Evolutionary conservation across 2,888 invertebrate species (phyloP), one percentile per base, ranked within the genome.

Genomic region (Perizoma flavofasciatum): DNA sequence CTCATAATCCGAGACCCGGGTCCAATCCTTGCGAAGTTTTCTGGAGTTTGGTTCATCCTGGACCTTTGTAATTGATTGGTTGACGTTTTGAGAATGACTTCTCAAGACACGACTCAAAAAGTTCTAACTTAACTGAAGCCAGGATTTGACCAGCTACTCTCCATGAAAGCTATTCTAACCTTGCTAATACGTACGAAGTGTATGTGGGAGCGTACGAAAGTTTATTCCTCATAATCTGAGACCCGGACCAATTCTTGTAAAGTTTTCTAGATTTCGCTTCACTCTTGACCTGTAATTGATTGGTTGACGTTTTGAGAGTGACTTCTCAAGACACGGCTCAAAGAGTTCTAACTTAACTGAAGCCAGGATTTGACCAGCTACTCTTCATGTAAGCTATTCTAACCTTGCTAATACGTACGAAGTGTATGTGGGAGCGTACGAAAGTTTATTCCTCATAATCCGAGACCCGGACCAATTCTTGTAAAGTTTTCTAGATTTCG

Each of bases 181-280:
- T n/a, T n/a, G n/a, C n/a, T n/a, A n/a, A n/a, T n/a, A n/a, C n/a
- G n/a, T n/a, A n/a, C n/a, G n/a, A n/a, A n/a, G n/a, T n/a, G n/a
- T n/a, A n/a, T n/a, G n/a, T n/a, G n/a, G n/a, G n/a, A n/a, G n/a
- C n/a, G n/a, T n/a, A n/a, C n/a, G n/a, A n/a, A n/a, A n/a, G n/a
- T n/a, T n/a, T n/a, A n/a, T n/a, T n/a, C n/a, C n/a, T n/a, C n/a
- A n/a, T 64, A 57, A 66, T 61, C 64, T 57, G 11, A 49, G 11
- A 49, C 60, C 48, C 55, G 50, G 50, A 4, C 37, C n/a, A 47
- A 47, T 53, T 48, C 47, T 37, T 34, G 35, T n/a, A 34, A 56
- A 66, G 52, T 63, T 67, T 53, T 54, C 46, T 10, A 34, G 46
- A 58, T 53, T 61, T 66, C 6, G 47, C 61, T 66, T 49, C 54